A percentile compares a stretch with the other conserved stretches of the same genome.
Conservation (phyloP, 2,797 vertebrate genomes). For the Ataeniobius toweri region DNA sequence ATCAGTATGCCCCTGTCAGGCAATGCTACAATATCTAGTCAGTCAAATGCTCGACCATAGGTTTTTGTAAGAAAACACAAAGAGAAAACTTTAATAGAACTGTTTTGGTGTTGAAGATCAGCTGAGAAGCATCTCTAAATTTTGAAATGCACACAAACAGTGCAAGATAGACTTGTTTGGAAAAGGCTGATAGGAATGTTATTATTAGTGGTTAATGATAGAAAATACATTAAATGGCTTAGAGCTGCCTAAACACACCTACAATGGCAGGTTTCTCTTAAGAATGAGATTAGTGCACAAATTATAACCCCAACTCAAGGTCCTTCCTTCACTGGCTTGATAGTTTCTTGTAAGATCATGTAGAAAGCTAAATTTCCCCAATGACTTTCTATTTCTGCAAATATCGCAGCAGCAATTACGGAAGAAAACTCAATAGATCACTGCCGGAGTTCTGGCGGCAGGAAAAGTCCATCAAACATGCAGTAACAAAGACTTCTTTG, state of each 20-base stretch:
- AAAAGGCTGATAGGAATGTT: constrained; percentile 18
- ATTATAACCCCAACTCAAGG: constrained; percentile 6
- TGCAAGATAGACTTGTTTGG: constrained; percentile 7
- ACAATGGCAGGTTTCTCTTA: constrained; percentile 10
- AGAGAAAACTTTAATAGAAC: constrained; percentile 5
- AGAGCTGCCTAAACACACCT: constrained; percentile 30
- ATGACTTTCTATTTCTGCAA: constrained; percentile 14
- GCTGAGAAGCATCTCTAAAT: constrained; percentile 3
- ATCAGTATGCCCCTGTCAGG: neutral
- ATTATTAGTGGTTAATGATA: neutral
- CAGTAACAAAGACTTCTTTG: constrained; percentile 26
- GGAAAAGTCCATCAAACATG: constrained; percentile 42
- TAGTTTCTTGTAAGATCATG: constrained; percentile 16
- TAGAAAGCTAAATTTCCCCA: neutral
- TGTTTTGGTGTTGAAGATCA: constrained; percentile 14
- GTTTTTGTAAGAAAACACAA: constrained; percentile 21
- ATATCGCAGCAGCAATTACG: constrained; percentile 6
- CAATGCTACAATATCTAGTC: neutral
- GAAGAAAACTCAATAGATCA: constrained; percentile 6
- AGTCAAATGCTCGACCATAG: neutral
- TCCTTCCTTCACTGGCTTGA: constrained; percentile 9
- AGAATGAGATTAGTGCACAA: constrained; percentile 6
- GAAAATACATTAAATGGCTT: constrained; percentile 8
- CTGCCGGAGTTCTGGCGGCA: neutral
- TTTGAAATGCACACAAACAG: constrained; percentile 26